Evolutionary conservation across 92 coral and sea anemone species (phyloP), one percentile per base, ranked within the genome.

Genomic region (Nematostella vectensis): DNA sequence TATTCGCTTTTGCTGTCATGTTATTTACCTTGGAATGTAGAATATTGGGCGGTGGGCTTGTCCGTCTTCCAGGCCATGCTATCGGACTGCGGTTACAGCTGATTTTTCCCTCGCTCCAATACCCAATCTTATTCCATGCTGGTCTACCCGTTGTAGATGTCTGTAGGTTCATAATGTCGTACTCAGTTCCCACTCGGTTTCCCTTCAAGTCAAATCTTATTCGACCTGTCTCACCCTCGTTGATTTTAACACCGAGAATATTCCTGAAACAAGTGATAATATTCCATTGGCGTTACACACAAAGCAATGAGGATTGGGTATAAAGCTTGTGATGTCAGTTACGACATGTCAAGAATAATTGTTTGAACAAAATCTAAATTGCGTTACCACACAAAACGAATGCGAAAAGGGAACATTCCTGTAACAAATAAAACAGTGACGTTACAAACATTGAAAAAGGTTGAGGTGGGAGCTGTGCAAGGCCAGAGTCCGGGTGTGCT

Each of bases 141-240:
- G 40, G 56, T 11, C 38, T 31, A 15, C 75, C 67, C 19, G 48
- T 69, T n/a, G 51, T 36, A 25, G 54, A 50, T 8, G 52, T 17
- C 20, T 48, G 68, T 27, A 69, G 75, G 28, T 65, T 53, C 31
- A 74, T 16, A 16, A 74, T 59, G 61, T 74, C 75, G 40, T 80
- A 80, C 15, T 80, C 82, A 24, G 88, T 68, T 36, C 69, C 69
- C 25, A 74, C 48, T 61, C 88, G 47, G 69, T 75, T 74, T 13
- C 88, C 88, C 19, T 20, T 11, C 30, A 27, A 24, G 52, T 80
- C 88, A 51, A 65, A 75, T 45, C 40, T 54, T 50, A 75, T 56
- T 3, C 28, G 56, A 11, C 85, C 85, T 25, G 85, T 71, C 45
- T 57, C 65, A 20, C 85, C 85, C 23, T 8, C 19, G 13, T 21